Evolutionary conservation across 1,140 invertebrate genomes (phyloP).

Genomic region (Drosophila triauraria): DNA sequence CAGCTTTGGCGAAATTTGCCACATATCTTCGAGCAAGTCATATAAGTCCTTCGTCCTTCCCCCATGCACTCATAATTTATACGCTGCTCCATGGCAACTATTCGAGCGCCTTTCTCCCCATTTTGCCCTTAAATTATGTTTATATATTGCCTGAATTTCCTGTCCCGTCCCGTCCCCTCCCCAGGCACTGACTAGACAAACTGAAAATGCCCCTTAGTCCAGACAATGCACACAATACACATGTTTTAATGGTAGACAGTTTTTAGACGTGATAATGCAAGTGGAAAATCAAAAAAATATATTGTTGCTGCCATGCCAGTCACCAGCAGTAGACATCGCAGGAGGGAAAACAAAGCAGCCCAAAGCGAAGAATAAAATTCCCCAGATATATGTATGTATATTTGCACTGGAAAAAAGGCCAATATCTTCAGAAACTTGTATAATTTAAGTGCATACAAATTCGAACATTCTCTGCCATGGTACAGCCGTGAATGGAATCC

Average conservation of each 20-base stretch:
- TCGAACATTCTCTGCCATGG: too few species aligned
- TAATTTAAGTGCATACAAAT: too few species aligned
- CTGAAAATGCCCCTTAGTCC: conserved; percentile 21
- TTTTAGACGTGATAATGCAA: conserved; percentile 78
- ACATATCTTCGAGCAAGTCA: conserved; percentile 24
- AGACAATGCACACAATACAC: conserved; percentile 55
- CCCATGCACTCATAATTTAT: conserved; percentile 43
- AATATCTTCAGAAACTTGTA: too few species aligned
- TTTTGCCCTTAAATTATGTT: conserved; percentile 54
- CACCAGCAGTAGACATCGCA: conserved; percentile 34
- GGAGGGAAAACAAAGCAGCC: conserved; percentile 32
- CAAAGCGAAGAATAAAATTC: conserved; percentile 16
- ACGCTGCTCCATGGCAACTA: conserved; percentile 24
- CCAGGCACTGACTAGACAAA: conserved; percentile 11
- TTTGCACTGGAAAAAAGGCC: conserved; percentile 6
- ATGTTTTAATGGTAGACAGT: conserved; percentile 67
- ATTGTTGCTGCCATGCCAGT: conserved; percentile 32
- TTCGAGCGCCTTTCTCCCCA: conserved; percentile 1
- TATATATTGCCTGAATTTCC: conserved; percentile 46
- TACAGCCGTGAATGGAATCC: too few species aligned
- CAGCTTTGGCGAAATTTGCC: conserved; percentile 17
- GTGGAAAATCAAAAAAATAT: conserved; percentile 76
- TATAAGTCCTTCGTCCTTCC: conserved; percentile 8
- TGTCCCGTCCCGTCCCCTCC: background rate
- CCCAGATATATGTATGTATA: conserved; percentile 6